Base-by-base conservation (phyloP, 2,888 invertebrate species). In the Dinocampus coccinellae region DNA sequence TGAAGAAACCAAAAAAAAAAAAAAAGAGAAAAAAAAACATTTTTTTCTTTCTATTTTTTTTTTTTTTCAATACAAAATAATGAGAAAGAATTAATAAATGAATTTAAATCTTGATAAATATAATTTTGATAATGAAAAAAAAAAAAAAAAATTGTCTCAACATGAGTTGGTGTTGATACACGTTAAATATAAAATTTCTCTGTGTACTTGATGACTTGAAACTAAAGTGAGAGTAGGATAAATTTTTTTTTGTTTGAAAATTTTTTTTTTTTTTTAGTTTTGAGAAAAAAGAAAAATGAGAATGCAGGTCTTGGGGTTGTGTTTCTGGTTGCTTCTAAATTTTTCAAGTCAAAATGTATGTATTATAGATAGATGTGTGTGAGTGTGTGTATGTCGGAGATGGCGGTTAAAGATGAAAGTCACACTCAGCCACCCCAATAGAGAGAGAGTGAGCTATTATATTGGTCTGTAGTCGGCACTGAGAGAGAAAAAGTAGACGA, bases 371-470 rank as follows among this genome's bases (percentile, higher is more conserved):
- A 52, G 57, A 62, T 52, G 61, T 29, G 29, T 29, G 7, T 29
- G 7, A 4, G 29, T 29, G 29, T 29, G 7, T 29, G 7, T 29
- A 29, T 29, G 3, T 7, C 3, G 57, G 42, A 47, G 58, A 73
- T 70, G 72, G 73, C 57, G 72, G 75, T 70, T 36, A 67, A 72
- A 82, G 83, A 85, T 85, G 83, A 85, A 84, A 83, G 83, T 72
- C 6, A 70, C 76, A 67, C 73, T 70, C 73, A 83, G 73, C 82
- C 84, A 84, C 84, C 84, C 81, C 80, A 47, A 16, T 47, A 47
- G 47, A 47, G 47, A 47, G 0, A 16, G 47, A 39, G 77, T 68
- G 76, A 77, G 82, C 64, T 55, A 63, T 67, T 68, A 63, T 70
- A 67, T 57, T 70, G 66, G 47, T 66, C 52, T 47, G 1, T n/a